These are phyloP conservation scores for Oikopleura dioica DNA, from an alignment of 23 tunicate species.

Conservation along the genomic window DNA sequence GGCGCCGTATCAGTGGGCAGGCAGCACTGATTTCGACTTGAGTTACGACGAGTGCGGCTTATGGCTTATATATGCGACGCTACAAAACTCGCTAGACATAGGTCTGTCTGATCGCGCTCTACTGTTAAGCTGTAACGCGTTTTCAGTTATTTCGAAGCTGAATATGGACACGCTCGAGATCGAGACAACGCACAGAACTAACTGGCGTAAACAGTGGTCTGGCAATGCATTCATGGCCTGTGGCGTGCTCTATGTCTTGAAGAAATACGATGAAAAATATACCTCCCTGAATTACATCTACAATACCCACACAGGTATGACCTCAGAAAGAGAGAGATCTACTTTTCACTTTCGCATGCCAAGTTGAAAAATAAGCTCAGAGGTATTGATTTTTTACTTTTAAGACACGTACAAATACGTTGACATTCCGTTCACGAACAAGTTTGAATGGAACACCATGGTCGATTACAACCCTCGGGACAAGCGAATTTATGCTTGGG, in stretches of 20 bases:
- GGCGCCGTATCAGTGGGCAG: slow-evolving; percentile 96
- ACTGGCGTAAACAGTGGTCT: slow-evolving; percentile 96
- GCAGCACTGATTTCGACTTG: slow-evolving; percentile 72
- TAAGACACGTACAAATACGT: slow-evolving; percentile 7
- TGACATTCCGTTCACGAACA: slow-evolving; percentile 20
- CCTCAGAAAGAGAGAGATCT: background rate
- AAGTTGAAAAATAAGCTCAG: background rate
- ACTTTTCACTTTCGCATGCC: background rate
- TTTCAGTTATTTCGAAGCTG: background rate
- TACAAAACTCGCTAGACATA: slow-evolving; percentile 48
- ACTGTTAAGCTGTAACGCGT: background rate
- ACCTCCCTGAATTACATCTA: slow-evolving; percentile 51
- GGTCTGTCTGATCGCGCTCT: background rate
- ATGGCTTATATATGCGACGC: slow-evolving; percentile 85
- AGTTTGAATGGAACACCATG: slow-evolving; percentile 95
- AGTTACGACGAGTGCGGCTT: slow-evolving; percentile 62
- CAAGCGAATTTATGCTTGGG: slow-evolving; percentile 70
- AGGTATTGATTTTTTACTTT: too few relatives aligned
- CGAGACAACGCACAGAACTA: slow-evolving; percentile 42
- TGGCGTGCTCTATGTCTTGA: slow-evolving; percentile 66
- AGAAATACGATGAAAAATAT: slow-evolving; percentile 54
- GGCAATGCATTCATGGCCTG: slow-evolving; percentile 94
- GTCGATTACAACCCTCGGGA: slow-evolving; percentile 47
- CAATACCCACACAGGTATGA: slow-evolving; percentile 32
- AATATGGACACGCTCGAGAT: background rate